Evolutionary conservation across 2,113 vertebrate species (phyloP).

Genomic region (Arvicanthis niloticus): DNA sequence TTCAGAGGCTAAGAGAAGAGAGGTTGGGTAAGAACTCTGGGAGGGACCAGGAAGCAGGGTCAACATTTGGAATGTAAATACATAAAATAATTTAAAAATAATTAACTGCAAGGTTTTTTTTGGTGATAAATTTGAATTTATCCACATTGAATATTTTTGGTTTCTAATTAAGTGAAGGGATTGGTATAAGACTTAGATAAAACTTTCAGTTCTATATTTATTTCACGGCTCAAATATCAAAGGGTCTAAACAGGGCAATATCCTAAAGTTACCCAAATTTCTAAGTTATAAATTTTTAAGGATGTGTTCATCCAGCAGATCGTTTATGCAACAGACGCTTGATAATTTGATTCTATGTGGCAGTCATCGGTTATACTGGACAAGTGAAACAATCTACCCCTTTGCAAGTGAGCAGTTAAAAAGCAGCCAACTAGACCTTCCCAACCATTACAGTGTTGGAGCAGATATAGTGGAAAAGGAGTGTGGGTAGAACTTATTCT

Average conservation of each 20-base stretch:
- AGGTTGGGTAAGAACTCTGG: too few relatives aligned
- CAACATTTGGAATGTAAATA: too few relatives aligned
- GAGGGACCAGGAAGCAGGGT: too few relatives aligned
- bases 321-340: background rate
- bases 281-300: background rate
- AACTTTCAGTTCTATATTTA: background rate
- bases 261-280: background rate
- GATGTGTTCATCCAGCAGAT: background rate
- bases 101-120: conserved; percentile 23
- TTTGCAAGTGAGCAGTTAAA: background rate
- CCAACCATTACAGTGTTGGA: background rate
- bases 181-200: background rate
- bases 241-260: background rate
- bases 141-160: background rate
- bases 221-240: conserved; percentile 21
- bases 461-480: background rate
- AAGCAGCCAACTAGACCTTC: background rate
- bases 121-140: conserved; percentile 29
- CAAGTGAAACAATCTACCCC: background rate
- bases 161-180: conserved; percentile 31
- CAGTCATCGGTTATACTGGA: background rate
- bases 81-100: too few relatives aligned
- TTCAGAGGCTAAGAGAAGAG: too few relatives aligned
- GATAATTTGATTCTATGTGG: background rate
- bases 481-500: background rate